A percentile compares a stretch with the other conserved stretches of the same genome.
Conservation (phyloP, 2,797 vertebrate species). For the Rhabdomys pumilio region DNA sequence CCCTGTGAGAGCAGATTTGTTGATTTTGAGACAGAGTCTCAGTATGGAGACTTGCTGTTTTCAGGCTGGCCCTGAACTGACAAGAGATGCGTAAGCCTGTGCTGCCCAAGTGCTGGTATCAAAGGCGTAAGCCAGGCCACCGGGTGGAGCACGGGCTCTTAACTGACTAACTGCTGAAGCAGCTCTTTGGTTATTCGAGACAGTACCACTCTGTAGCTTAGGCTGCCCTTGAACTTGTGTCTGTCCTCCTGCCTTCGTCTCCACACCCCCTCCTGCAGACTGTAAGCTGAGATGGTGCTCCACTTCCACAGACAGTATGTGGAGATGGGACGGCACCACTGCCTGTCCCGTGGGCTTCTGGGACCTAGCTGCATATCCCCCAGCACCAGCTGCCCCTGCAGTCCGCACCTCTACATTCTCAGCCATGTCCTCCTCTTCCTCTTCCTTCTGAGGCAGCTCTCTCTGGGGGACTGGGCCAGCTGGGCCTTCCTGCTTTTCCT, state of each 20-base stretch:
- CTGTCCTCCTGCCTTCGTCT: neutral
- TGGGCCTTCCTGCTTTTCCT: constrained; percentile 78
- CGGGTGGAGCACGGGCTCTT: no score
- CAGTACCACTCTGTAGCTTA: neutral
- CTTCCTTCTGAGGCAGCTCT: constrained; percentile 48
- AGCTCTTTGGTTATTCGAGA: neutral
- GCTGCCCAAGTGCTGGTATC: neutral
- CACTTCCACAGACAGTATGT: neutral
- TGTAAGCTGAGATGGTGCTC: neutral
- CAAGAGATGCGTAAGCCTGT: neutral
- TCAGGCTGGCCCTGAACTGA: neutral
- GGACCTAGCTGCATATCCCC: no score
- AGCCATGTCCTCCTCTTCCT: constrained; percentile 13
- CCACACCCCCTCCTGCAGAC: neutral
- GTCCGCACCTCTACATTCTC: constrained; percentile 73
- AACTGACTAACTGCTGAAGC: neutral
- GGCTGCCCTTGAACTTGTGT: neutral
- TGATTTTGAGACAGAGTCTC: neutral
- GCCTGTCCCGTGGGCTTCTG: neutral
- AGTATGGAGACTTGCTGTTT: neutral
- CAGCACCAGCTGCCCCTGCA: neutral
- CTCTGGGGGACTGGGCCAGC: neutral
- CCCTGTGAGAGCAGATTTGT: neutral
- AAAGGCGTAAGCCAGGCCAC: rapidly evolving
- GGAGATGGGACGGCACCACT: neutral